These are phyloP conservation scores for Bostrychus sinensis DNA, from an alignment of 2,113 vertebrate species.

Conservation along the genomic window DNA sequence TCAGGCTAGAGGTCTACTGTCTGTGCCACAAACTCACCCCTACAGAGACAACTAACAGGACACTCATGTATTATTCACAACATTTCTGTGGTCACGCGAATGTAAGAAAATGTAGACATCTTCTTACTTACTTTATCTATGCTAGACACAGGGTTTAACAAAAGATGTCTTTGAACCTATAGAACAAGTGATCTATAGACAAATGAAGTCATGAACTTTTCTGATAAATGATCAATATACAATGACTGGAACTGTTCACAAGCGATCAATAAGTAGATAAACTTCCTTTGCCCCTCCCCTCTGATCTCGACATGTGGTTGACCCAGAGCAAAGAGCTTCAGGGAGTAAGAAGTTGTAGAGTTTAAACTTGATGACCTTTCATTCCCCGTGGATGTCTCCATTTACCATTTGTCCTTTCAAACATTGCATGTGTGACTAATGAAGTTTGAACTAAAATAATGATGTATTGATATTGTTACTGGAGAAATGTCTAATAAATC, in stretches of 20 bases:
- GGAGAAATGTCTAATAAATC: conserved; percentile 23
- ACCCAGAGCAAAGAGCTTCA: not conserved
- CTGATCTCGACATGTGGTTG: not conserved
- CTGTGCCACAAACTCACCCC: not conserved
- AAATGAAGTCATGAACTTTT: conserved; percentile 26
- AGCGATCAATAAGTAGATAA: not conserved
- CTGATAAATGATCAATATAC: conserved; percentile 17
- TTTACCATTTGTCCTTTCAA: not conserved
- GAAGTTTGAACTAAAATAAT: conserved; percentile 50
- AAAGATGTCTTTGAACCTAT: conserved; percentile 21
- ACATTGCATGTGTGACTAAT: conserved; percentile 10
- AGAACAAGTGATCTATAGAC: conserved; percentile 25
- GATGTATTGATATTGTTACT: conserved; percentile 51
- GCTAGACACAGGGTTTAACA: not conserved
- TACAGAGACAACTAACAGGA: conserved; percentile 5
- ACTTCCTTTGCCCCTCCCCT: not conserved
- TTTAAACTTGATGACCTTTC: conserved; percentile 15
- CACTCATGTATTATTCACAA: conserved; percentile 37
- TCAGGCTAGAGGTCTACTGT: conserved; percentile 12
- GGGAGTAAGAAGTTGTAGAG: conserved; percentile 1
- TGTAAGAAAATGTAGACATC: not conserved
- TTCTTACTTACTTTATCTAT: not conserved
- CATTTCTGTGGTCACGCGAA: not conserved
- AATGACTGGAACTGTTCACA: not conserved
- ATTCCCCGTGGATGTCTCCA: not conserved